These are phyloP conservation scores for Microhierax caerulescens DNA, from an alignment of 2,797 vertebrate genomes.

Conservation along the genomic window DNA sequence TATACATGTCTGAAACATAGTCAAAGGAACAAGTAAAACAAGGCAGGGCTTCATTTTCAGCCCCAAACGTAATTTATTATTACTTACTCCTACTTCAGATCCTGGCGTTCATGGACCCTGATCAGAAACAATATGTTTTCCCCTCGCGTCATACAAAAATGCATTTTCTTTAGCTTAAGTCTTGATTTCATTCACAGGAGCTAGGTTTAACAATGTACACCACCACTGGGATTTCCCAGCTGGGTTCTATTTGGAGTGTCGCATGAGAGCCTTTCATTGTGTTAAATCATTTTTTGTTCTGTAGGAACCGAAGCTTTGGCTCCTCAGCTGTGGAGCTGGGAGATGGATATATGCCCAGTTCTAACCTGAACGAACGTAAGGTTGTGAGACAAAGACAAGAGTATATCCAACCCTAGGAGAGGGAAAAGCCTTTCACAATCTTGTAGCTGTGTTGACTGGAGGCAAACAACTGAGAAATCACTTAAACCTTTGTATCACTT, in stretches of 20 bases:
- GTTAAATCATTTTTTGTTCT: background rate
- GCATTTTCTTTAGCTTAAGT: background rate
- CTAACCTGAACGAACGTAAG: background rate
- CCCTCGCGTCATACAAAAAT: background rate
- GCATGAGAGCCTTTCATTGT: background rate
- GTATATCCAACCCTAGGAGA: background rate
- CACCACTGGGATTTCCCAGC: background rate
- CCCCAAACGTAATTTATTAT: background rate
- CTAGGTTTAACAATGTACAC: background rate
- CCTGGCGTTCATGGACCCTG: background rate
- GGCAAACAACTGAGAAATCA: background rate
- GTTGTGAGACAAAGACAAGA: background rate
- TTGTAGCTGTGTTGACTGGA: background rate
- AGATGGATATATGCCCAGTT: background rate
- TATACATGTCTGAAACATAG: fast-evolving
- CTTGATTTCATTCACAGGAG: background rate
- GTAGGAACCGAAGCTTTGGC: background rate
- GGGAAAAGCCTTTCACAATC: background rate
- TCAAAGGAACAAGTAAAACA: background rate
- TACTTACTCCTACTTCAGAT: background rate
- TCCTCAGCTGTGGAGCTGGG: background rate
- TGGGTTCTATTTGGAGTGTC: background rate
- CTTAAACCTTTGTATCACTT: background rate
- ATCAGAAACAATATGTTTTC: background rate
- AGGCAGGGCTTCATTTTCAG: background rate